A percentile compares a stretch with the other conserved stretches of the same genome.
Evolutionary conservation across 1,140 invertebrate species (phyloP).

Genomic region (Glossosoma conforme): DNA sequence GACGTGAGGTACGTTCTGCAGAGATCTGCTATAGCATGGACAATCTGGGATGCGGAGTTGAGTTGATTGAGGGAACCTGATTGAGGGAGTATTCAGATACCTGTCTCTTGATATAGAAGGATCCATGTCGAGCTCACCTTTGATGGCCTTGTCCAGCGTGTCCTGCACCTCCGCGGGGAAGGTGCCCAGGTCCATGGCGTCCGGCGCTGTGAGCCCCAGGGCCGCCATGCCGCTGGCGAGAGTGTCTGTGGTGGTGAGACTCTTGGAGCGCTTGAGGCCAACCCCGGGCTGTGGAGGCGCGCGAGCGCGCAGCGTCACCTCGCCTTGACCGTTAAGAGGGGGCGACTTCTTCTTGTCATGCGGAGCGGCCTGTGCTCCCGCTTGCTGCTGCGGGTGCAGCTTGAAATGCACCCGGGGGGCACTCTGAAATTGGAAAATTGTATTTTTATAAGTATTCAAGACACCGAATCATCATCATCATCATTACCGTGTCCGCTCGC

Average conservation of each 20-base stretch:
- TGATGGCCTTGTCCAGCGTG: constrained; percentile 64
- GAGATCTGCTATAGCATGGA: too few relatives aligned
- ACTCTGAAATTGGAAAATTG: constrained; percentile 34
- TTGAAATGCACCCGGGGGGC: constrained; percentile 55
- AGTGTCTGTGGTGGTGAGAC: constrained; percentile 66
- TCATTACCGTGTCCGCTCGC: too few relatives aligned
- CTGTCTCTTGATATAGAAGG: too few relatives aligned
- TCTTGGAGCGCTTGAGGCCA: constrained; percentile 75
- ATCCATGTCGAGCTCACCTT: constrained; percentile 52
- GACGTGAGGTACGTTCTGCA: too few relatives aligned
- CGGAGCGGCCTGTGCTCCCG: constrained; percentile 30
- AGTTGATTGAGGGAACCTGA: too few relatives aligned
- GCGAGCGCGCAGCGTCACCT: constrained; percentile 42
- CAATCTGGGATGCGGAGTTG: too few relatives aligned
- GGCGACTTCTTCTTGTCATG: constrained; percentile 46
- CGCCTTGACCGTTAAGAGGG: constrained; percentile 38
- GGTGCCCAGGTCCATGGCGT: constrained; percentile 66
- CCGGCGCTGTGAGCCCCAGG: constrained; percentile 54
- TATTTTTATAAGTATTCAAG: too few relatives aligned
- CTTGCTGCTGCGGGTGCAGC: constrained; percentile 44
- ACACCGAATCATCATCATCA: too few relatives aligned
- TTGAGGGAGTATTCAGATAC: too few relatives aligned
- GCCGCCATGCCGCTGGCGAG: constrained; percentile 58
- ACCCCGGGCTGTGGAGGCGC: constrained; percentile 44
- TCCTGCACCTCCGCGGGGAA: constrained; percentile 68